Percentiles rank a stretch among this genome's conserved stretches.
These are phyloP conservation scores for Zele albiditarsus DNA, from an alignment of 2,888 invertebrate species.

Conservation along the genomic window DNA sequence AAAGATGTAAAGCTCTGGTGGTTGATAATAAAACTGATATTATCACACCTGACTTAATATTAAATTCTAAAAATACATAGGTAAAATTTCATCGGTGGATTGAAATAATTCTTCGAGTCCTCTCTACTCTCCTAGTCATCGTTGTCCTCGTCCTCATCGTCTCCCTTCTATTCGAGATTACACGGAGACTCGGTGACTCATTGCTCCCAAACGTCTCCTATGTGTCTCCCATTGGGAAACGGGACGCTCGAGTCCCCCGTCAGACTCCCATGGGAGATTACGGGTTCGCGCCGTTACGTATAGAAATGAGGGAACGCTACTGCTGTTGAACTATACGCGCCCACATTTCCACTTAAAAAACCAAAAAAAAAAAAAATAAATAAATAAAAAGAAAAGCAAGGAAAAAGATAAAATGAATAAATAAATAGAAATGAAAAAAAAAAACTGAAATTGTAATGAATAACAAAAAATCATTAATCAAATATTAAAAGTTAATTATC, in stretches of 20 bases:
- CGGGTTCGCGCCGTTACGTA: constrained; percentile 46
- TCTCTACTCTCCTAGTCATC: background rate
- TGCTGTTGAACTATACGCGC: constrained; percentile 36
- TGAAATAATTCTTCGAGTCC: too few species aligned
- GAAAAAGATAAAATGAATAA: background rate
- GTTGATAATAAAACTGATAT: too few species aligned
- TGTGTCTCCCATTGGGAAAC: constrained; percentile 45
- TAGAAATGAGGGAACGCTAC: constrained; percentile 39
- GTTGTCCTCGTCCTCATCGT: constrained; percentile 32
- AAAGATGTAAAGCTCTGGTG: too few species aligned
- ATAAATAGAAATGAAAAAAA: background rate
- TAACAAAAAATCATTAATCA: background rate
- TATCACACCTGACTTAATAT: too few species aligned
- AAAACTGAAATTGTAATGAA: too few species aligned
- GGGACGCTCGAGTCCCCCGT: constrained; percentile 44
- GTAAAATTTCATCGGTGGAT: too few species aligned
- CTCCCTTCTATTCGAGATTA: constrained; percentile 43
- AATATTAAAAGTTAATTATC: background rate
- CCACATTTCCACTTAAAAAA: constrained; percentile 39
- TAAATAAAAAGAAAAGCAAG: too few species aligned
- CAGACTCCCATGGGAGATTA: constrained; percentile 46
- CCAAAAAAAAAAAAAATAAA: constrained; percentile 9
- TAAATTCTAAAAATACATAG: too few species aligned
- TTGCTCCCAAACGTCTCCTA: constrained; percentile 47
- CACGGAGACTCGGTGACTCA: constrained; percentile 46